A percentile compares a stretch with the other conserved stretches of the same genome.
Evolutionary conservation across 2,888 invertebrate species (phyloP).

Genomic region (Carabus problematicus): DNA sequence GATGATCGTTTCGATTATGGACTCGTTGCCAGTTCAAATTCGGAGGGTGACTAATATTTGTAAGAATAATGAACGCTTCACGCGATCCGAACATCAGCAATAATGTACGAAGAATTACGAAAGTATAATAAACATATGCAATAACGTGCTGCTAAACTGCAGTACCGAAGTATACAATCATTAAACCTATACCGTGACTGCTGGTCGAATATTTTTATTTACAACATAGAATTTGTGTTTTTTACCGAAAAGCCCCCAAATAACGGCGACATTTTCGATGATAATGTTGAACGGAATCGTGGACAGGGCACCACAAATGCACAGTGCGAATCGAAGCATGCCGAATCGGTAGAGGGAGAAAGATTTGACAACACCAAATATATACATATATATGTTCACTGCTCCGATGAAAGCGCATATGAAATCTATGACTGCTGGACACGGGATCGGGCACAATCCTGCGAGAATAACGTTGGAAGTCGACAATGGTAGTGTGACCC

Average conservation of each 20-base stretch:
- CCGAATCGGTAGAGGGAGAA: conserved; percentile 91
- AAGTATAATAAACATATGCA: background rate
- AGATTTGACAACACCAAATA: conserved; percentile 96
- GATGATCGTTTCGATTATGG: too few species aligned
- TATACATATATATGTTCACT: conserved; percentile 96
- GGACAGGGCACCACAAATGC: conserved; percentile 84
- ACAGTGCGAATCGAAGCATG: conserved; percentile 76
- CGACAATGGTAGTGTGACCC: conserved; percentile 93
- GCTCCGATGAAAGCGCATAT: conserved; percentile 91
- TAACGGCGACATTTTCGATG: conserved; percentile 93
- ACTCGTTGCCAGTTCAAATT: too few species aligned
- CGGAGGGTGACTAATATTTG: too few species aligned
- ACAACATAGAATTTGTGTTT: conserved; percentile 98
- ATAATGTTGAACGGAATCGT: conserved; percentile 93
- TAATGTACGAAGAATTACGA: too few species aligned
- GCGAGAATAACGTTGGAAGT: conserved; percentile 89
- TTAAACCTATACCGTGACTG: conserved; percentile 66
- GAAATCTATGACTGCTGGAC: conserved; percentile 83
- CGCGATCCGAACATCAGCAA: too few species aligned
- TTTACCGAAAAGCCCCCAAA: conserved; percentile 93
- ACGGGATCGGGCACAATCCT: conserved; percentile 85
- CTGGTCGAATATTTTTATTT: conserved; percentile 83
- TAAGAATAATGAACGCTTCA: too few species aligned
- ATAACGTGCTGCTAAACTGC: conserved; percentile 1
- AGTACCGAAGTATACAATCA: background rate